phyloP scores from a whole-genome alignment of 2,113 vertebrate genomes.

The Xenotilapia flavipinnis region DNA sequence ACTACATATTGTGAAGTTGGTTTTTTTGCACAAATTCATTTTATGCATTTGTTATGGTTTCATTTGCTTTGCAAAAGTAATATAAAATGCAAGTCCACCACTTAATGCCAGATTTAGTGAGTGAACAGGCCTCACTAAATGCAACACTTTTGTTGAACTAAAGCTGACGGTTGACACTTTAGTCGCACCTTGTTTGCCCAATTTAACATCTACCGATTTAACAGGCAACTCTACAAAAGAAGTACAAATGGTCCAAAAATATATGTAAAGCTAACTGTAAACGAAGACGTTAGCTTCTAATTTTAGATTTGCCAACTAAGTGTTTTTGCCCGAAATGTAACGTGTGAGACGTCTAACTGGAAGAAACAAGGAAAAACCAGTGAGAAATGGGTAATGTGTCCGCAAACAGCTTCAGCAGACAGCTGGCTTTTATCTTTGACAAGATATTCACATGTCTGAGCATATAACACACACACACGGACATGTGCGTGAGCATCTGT shows the following conservation, averaged over 20 bases:
- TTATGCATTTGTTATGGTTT: not conserved
- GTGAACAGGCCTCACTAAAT: not conserved
- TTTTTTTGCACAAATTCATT: not conserved
- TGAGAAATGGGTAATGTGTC: not conserved
- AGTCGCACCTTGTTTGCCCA: not conserved
- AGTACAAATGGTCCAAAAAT: not conserved
- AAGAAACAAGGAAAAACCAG: not conserved
- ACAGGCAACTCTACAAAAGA: too few species aligned
- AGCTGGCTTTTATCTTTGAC: conserved; percentile 1
- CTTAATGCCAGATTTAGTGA: not conserved
- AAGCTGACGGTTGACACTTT: not conserved
- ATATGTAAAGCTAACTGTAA: not conserved
- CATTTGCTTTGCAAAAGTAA: not conserved
- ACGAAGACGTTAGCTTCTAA: not conserved
- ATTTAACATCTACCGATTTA: not conserved
- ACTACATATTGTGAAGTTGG: not conserved
- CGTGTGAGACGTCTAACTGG: not conserved
- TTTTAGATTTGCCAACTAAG: not conserved
- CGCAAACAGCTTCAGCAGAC: not conserved
- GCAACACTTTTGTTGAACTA: not conserved
- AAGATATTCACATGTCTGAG: not conserved
- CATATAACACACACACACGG: not conserved
- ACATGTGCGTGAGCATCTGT: conserved; percentile 14
- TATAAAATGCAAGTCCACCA: not conserved
- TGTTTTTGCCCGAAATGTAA: not conserved